Evolutionary conservation across 2,113 vertebrate species (phyloP).

Genomic region (Hylia prasina): DNA sequence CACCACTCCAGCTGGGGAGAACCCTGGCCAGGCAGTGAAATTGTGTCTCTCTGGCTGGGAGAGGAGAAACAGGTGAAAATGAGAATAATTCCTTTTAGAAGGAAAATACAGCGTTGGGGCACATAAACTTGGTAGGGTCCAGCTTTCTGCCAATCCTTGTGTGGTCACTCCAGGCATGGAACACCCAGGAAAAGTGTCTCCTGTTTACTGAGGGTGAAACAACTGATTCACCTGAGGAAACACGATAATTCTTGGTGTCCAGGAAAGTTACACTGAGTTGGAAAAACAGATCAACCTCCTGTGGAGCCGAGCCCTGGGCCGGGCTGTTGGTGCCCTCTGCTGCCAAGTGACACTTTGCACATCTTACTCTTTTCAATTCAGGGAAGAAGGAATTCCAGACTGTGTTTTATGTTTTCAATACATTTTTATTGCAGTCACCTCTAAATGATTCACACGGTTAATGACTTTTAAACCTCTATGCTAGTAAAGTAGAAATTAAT

Average conservation of each 20-base stretch:
- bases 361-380: not conserved
- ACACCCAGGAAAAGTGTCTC: not conserved
- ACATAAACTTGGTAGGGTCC: fast-evolving
- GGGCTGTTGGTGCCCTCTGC: conserved; percentile 3
- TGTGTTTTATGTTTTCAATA: not conserved
- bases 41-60: not conserved
- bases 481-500: not conserved
- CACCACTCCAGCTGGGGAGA: not conserved
- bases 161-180: fast-evolving
- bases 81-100: not conserved
- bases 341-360: not conserved
- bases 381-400: not conserved
- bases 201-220: not conserved
- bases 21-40: not conserved
- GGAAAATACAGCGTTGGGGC: fast-evolving
- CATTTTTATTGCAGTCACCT: not conserved
- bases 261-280: fast-evolving
- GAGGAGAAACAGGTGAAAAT: not conserved
- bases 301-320: not conserved
- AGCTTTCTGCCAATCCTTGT: fast-evolving
- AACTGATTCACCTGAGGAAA: not conserved
- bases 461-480: not conserved
- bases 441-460: not conserved
- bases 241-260: fast-evolving
- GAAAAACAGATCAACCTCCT: fast-evolving